These are phyloP conservation scores for Labroides dimidiatus DNA, from an alignment of 2,797 vertebrate genomes.

Conservation along the genomic window DNA sequence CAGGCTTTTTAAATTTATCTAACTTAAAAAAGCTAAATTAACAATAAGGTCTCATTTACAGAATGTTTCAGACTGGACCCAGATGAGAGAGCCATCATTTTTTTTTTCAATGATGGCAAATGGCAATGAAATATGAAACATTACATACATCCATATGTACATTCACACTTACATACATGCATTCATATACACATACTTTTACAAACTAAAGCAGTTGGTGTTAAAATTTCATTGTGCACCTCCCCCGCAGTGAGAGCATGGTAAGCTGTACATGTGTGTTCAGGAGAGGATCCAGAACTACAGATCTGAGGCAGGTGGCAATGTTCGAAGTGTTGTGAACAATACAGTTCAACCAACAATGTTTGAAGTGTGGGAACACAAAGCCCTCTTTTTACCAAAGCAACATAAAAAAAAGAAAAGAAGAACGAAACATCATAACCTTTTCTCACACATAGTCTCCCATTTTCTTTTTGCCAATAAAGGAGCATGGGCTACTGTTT, in stretches of 20 bases:
- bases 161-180: no score
- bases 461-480: constrained; percentile 18
- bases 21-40: no score
- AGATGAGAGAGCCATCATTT: no score
- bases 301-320: constrained; percentile 16
- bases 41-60: no score
- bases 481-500: constrained; percentile 26
- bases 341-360: not conserved
- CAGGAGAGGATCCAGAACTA: constrained; percentile 19
- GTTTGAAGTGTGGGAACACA: constrained; percentile 10
- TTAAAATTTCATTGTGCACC: not conserved
- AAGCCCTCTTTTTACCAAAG: constrained; percentile 1
- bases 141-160: no score
- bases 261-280: constrained; percentile 5
- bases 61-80: no score
- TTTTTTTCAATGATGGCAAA: no score
- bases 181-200: no score
- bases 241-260: not conserved
- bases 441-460: not conserved
- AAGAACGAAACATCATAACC: constrained; percentile 9
- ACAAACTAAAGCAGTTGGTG: not conserved
- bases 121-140: no score
- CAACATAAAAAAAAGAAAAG: constrained; percentile 1
- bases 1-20: no score
- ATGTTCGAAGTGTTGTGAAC: constrained; percentile 18